phyloP scores from a whole-genome alignment of 2,888 invertebrate genomes.

The Actias luna region DNA sequence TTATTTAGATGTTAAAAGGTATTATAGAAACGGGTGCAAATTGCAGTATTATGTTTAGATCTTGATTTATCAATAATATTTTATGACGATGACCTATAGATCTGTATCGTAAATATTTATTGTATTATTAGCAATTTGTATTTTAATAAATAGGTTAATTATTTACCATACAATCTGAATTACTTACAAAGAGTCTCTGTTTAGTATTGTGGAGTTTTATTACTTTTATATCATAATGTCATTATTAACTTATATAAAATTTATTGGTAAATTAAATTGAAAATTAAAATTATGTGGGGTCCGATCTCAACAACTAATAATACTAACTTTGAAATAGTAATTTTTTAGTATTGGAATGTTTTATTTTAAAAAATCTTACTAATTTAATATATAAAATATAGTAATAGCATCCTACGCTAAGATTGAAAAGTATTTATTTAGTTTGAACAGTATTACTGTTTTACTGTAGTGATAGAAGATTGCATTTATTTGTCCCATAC shows the following conservation, averaged over 20 bases:
- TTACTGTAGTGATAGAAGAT: not conserved
- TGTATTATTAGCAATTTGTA: not conserved
- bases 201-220: not conserved
- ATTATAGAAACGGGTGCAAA: not conserved
- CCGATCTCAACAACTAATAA: not conserved
- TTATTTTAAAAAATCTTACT: not conserved
- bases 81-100: not conserved
- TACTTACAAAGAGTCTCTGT: not conserved
- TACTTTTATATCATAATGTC: not conserved
- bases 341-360: not conserved
- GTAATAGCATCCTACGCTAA: no score
- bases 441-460: not conserved
- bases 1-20: not conserved
- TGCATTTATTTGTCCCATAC: constrained; percentile 9
- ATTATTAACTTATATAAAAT: no score
- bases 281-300: not conserved
- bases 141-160: not conserved
- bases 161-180: not conserved
- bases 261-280: not conserved
- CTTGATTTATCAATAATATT: not conserved
- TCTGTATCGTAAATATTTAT: not conserved
- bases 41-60: constrained; percentile 1
- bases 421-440: no score
- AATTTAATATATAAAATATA: not conserved
- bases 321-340: not conserved